Evolutionary conservation across 2,888 invertebrate species (phyloP), one percentile per base, ranked within the genome.

Genomic region (Pharmacophagus antenor): DNA sequence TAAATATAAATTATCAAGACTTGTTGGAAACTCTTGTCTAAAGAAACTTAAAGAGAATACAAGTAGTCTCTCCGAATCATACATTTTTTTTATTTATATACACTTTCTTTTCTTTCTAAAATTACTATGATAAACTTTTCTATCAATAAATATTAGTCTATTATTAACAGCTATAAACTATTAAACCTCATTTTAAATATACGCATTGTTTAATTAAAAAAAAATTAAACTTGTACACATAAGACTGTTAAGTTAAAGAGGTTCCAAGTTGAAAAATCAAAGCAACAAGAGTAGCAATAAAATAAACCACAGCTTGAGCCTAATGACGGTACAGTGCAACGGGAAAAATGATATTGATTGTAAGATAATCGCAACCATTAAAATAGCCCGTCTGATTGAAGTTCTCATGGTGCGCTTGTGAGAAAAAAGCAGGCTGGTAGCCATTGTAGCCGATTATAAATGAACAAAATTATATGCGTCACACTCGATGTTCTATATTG

Each of bases 381-480:
- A 83, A 79, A 84, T 84, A 77, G 75, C 74, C 73, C 61, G 73
- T 72, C 73, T 81, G 84, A 85, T 85, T 84, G 85, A 79, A 77
- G 79, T 85, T 85, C 85, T 79, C 84, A 84, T 77, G 84, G 72
- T 67, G 67, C n/a, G 49, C 47, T 72, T 80, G 79, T 79, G 82
- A 79, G 81, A 80, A 79, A 70, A 70, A 64, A 41, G 21, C 31
- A 42, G 21, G 52, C 42, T 61, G 53, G 61, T 61, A 61, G 61
- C 61, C 17, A 55, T 61, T 61, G 52, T 52, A 53, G 41, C n/a
- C 27, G 52, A 44, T 61, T 61, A 46, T 49, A 51, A 56, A 56
- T 51, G 51, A 47, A 51, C 56, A 47, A 56, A 51, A 60, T 60
- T 60, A 60, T 54, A 60, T 51, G 41, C 25, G 50, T 44, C 31